Conservation (phyloP, 2,888 invertebrate species). For the Ethmia dodecea region DNA sequence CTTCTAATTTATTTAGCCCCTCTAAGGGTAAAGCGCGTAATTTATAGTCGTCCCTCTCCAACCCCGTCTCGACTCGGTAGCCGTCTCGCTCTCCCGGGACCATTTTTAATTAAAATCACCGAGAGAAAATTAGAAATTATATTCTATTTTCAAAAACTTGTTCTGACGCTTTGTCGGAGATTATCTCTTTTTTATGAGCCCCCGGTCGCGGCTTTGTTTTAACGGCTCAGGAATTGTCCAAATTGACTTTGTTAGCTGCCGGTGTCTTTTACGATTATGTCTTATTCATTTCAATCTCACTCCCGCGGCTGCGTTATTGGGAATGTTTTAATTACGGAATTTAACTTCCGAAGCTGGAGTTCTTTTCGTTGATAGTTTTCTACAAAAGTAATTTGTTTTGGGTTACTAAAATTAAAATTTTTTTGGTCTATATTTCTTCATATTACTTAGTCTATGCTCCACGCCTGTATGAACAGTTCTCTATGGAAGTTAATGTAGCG, state of each 20-base stretch:
- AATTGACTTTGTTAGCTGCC: slow-evolving; percentile 57
- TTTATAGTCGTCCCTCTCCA: slow-evolving; percentile 67
- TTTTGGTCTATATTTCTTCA: too few species aligned
- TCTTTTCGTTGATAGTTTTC: too few species aligned
- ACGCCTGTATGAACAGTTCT: too few species aligned
- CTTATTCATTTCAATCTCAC: slow-evolving; percentile 65
- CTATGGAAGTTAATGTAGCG: too few species aligned
- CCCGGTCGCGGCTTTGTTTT: slow-evolving; percentile 68
- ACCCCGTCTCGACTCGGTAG: slow-evolving; percentile 36
- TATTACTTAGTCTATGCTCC: too few species aligned
- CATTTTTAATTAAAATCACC: slow-evolving; percentile 78
- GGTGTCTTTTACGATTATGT: slow-evolving; percentile 58
- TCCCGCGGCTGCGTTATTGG: slow-evolving; percentile 48
- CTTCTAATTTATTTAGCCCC: slow-evolving; percentile 77
- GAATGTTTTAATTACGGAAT: slow-evolving; percentile 34
- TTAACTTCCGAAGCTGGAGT: too few species aligned
- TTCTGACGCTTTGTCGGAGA: slow-evolving; percentile 73
- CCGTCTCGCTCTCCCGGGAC: slow-evolving; percentile 67
- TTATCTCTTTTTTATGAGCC: slow-evolving; percentile 76
- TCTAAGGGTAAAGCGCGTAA: slow-evolving; percentile 61
- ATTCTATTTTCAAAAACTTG: slow-evolving; percentile 78
- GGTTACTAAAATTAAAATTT: too few species aligned
- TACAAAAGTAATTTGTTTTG: too few species aligned
- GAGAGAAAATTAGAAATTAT: slow-evolving; percentile 77
- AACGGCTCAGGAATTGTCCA: slow-evolving; percentile 66